Conservation (phyloP, 1,140 invertebrate species). For the Euura saliciscinereae region DNA sequence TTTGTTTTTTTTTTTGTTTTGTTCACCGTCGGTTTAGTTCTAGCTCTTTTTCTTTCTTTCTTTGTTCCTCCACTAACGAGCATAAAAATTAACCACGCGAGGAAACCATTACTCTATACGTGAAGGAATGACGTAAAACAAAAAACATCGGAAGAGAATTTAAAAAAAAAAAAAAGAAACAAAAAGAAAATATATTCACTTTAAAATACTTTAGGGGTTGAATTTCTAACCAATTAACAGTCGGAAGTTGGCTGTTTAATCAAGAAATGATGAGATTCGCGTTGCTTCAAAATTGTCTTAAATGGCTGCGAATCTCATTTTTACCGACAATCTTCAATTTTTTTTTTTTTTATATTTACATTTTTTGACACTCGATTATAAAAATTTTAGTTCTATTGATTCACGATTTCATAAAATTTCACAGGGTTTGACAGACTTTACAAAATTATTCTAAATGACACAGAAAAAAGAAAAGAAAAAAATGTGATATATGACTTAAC, state of each 20-base stretch:
- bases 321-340: background rate
- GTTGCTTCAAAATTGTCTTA: no score
- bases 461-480: background rate
- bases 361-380: background rate
- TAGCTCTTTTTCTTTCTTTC: background rate
- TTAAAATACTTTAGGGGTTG: no score
- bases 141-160: no score
- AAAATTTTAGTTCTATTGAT: no score
- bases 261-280: no score
- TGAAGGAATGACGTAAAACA: no score
- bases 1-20: background rate
- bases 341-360: background rate
- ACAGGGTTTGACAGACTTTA: background rate
- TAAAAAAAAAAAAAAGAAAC: no score
- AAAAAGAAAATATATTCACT: no score
- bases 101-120: background rate
- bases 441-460: background rate
- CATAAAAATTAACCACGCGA: slow-evolving; percentile 7
- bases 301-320: no score
- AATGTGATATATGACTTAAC: background rate
- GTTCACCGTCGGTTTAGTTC: background rate
- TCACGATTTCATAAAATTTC: no score
- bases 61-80: background rate
- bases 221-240: no score
- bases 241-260: no score